phyloP scores from a whole-genome alignment of 2,113 vertebrate genomes.

The Pseudorasbora parva region DNA sequence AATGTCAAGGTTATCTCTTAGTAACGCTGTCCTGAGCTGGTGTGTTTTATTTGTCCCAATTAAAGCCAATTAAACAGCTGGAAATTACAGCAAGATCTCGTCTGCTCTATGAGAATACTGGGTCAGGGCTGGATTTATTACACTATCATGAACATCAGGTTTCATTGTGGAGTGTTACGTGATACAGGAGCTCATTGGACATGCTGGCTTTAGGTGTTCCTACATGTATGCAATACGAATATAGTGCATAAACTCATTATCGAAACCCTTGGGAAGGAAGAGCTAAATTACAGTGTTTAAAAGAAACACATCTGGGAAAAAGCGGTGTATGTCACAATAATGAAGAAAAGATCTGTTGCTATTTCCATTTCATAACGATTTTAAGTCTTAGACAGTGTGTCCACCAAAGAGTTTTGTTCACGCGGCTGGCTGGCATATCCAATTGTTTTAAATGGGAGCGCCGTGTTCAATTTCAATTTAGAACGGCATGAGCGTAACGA shows the following conservation, averaged over 20 bases:
- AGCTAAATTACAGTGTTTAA: not conserved
- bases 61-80: slow-evolving; percentile 45
- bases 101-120: not conserved
- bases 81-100: not conserved
- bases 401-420: too few relatives aligned
- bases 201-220: not conserved
- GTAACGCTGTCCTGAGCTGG: not conserved
- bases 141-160: slow-evolving; percentile 13
- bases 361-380: not conserved
- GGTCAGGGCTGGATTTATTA: slow-evolving; percentile 19
- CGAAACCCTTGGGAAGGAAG: not conserved
- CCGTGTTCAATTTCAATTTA: too few relatives aligned
- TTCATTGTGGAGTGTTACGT: slow-evolving; percentile 7
- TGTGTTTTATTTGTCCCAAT: slow-evolving; percentile 45
- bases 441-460: too few relatives aligned
- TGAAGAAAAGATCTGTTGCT: not conserved
- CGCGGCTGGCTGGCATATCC: too few relatives aligned
- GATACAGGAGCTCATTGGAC: slow-evolving; percentile 7
- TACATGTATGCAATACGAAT: not conserved
- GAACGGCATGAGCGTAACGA: too few relatives aligned
- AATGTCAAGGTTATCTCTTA: slow-evolving; percentile 29
- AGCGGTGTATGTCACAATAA: not conserved
- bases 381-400: not conserved
- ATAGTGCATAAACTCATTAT: slow-evolving; percentile 19
- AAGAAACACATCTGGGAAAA: not conserved